Base-by-base conservation (phyloP, 2,797 vertebrate species). In the Protosalanx chinensis region DNA sequence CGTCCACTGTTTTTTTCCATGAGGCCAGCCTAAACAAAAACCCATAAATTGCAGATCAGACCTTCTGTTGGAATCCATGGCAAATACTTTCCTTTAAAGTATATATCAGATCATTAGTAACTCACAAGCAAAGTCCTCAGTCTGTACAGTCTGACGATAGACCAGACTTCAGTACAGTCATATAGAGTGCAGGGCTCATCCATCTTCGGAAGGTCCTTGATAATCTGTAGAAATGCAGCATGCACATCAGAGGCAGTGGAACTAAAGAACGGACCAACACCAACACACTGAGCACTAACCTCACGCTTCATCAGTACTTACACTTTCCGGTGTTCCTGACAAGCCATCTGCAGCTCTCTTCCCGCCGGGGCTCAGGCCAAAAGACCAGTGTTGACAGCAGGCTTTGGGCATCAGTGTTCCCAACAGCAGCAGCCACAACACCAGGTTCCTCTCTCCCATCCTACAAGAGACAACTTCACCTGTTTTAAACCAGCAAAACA, bases 311-410 rank as follows among this genome's bases (percentile, higher is more conserved):
- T 5, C 20, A 63, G 66, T 29, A 18, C 81, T 82, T 68, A 95
- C 94, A 80, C 92, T 91, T 70, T 84, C 87, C 63, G 91, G 76
- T 0, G 91, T 72, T n/a, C 92, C 89, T 0, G 81, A 76, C 37
- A 87, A 70, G 10, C 67, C 66, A 64, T 90, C 88, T 0, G 85
- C 18, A 0, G 90, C 91, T 76, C 95, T 90, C 72, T 96, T 97
- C 1, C 95, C 96, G 68, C 96, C 96, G 0, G 96, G 96, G 60
- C 92, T 94, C 75, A 96, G 81, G 0, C 95, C 95, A 0, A 91
- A 95, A 0, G 95, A 96, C 96, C 96, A 97, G 83, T 96, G 95
- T 66, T 98, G 96, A 64, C 84, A 76, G 72, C 85, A 76, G 63
- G 76, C 77, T 51, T 82, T 86, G 49, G 73, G 72, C 63, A 84